phyloP scores from a whole-genome alignment of 2,113 vertebrate species.

The Micronisus gabar region DNA sequence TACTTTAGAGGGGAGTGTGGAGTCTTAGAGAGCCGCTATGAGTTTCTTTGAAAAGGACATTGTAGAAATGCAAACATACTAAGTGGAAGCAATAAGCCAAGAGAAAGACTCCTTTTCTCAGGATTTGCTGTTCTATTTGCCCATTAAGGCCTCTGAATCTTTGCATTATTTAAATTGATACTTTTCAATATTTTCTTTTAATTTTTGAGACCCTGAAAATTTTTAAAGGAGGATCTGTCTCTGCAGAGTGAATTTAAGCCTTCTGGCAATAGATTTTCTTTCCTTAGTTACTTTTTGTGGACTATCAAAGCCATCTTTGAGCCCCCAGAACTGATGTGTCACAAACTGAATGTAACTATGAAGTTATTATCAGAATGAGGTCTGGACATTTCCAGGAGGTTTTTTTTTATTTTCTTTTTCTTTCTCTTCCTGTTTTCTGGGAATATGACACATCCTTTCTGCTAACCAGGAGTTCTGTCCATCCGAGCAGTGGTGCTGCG shows the following conservation, averaged over 20 bases:
- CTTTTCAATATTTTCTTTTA: slow-evolving; percentile 28
- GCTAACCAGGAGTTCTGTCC: neutral
- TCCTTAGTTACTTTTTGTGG: neutral
- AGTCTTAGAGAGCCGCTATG: neutral
- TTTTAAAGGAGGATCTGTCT: neutral
- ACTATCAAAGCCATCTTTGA: neutral
- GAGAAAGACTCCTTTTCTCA: neutral
- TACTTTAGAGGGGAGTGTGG: neutral
- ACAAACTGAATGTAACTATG: neutral
- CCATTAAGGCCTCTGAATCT: neutral
- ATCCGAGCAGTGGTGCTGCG: neutral
- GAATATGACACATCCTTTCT: neutral
- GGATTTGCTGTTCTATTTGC: slow-evolving; percentile 13
- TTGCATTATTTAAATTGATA: neutral
- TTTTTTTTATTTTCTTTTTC: neutral
- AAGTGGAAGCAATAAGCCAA: neutral
- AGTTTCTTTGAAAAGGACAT: neutral
- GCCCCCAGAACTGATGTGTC: neutral
- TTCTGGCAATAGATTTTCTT: neutral
- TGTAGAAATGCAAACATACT: neutral
- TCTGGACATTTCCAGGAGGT: neutral
- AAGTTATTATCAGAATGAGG: neutral
- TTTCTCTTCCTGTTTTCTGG: neutral
- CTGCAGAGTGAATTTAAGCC: neutral
- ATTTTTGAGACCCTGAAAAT: neutral